Conservation (phyloP, 2,797 vertebrate species). For the Phaenicophaeus curvirostris region DNA sequence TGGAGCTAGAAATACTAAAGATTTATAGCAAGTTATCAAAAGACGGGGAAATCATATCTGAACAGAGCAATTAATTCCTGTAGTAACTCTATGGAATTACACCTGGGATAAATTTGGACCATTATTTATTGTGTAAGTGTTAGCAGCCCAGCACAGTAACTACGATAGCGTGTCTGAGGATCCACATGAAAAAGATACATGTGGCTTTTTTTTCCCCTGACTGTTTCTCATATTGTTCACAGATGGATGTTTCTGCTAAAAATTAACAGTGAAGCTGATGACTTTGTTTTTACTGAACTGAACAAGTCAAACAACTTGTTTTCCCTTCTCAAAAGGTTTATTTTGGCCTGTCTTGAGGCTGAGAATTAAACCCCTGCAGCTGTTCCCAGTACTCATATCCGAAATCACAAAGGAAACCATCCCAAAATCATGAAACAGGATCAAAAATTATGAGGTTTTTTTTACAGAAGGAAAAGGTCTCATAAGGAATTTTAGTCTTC, state of each 20-base stretch:
- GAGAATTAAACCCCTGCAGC: neutral
- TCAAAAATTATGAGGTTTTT: neutral
- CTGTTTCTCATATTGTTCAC: neutral
- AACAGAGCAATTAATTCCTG: constrained; percentile 2
- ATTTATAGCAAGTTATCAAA: constrained; percentile 35
- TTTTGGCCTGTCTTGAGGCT: neutral
- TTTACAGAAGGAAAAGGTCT: neutral
- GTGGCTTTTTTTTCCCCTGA: neutral
- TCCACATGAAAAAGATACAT: neutral
- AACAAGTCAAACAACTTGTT: constrained; percentile 25
- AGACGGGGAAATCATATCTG: neutral
- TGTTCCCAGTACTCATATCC: neutral
- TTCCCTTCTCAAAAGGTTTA: constrained; percentile 23
- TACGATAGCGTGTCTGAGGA: neutral
- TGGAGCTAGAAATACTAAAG: neutral
- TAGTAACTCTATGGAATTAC: neutral
- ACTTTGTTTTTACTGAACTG: constrained; percentile 9
- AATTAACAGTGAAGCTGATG: constrained; percentile 12
- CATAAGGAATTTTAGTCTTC: neutral
- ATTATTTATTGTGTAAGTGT: constrained; percentile 17
- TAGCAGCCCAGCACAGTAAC: neutral
- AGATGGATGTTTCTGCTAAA: constrained; percentile 12
- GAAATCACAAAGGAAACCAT: neutral
- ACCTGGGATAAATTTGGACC: constrained; percentile 36
- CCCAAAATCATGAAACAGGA: neutral